Conservation (phyloP, 2,113 vertebrate genomes). For the Nematolebias whitei region DNA sequence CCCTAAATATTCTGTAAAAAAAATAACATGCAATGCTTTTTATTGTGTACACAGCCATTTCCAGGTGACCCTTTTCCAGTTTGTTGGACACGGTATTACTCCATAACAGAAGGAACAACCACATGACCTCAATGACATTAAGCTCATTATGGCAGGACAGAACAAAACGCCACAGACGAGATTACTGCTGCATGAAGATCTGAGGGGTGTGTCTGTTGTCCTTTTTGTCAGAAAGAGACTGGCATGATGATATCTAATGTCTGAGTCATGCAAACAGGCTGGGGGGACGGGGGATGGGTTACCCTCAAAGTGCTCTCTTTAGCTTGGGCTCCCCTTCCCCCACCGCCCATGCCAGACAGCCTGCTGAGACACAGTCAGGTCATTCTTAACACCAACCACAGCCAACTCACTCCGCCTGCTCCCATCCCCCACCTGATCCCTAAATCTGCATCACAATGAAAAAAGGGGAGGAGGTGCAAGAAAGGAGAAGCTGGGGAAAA, state of each 20-base stretch:
- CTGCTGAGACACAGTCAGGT: constrained; percentile 60
- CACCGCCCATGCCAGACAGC: constrained; percentile 50
- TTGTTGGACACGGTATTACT: constrained; percentile 40
- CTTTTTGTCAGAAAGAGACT: constrained; percentile 32
- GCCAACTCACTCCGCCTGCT: constrained; percentile 38
- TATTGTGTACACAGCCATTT: constrained; percentile 19
- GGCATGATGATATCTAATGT: constrained; percentile 52
- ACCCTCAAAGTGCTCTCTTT: constrained; percentile 37
- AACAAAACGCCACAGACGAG: constrained; percentile 33
- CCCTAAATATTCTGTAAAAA: constrained; percentile 5
- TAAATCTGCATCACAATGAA: constrained; percentile 76
- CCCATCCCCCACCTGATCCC: constrained; percentile 56
- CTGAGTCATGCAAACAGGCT: constrained; percentile 58
- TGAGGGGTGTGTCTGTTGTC: constrained; percentile 15
- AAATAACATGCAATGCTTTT: background rate
- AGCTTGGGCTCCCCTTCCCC: constrained; percentile 27
- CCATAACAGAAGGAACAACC: constrained; percentile 29
- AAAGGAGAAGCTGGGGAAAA: constrained; percentile 23
- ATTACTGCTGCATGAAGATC: constrained; percentile 26
- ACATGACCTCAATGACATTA: constrained; percentile 59
- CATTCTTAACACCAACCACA: constrained; percentile 68
- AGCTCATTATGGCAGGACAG: constrained; percentile 68
- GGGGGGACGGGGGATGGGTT: constrained; percentile 10
- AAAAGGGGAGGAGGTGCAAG: constrained; percentile 28
- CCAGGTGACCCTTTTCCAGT: constrained; percentile 35